phyloP scores from a whole-genome alignment of 2,888 invertebrate species.

The Drosophila silvestris region DNA sequence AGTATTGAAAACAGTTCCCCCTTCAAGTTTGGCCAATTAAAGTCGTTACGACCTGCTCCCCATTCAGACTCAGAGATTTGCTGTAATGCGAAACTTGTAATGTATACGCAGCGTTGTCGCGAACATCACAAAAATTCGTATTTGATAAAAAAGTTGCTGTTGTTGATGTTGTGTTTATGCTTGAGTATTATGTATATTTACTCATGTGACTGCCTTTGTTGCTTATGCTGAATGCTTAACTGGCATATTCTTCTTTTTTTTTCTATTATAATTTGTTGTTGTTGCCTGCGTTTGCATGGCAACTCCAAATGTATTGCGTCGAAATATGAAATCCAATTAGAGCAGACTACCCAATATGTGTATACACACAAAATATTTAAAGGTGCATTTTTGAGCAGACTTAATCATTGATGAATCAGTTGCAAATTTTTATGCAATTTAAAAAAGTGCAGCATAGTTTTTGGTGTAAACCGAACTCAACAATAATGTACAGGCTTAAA shows the following conservation, averaged over 20 bases:
- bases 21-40: constrained; percentile 66
- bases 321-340: constrained; percentile 68
- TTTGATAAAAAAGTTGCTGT: not conserved
- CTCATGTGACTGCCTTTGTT: constrained; percentile 41
- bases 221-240: not conserved
- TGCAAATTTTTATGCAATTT: not conserved
- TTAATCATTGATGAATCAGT: not conserved
- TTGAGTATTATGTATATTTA: constrained; percentile 23
- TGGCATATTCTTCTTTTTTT: constrained; percentile 14
- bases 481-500: not conserved
- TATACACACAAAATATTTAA: not conserved
- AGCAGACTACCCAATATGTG: constrained; percentile 9
- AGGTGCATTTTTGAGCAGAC: not conserved
- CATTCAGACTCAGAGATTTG: not conserved
- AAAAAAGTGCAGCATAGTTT: constrained; percentile 1
- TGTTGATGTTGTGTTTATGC: constrained; percentile 14
- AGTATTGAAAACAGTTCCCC: constrained; percentile 22
- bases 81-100: constrained; percentile 67
- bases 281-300: constrained; percentile 63
- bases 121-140: constrained; percentile 25
- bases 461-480: not conserved
- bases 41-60: constrained; percentile 30
- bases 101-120: constrained; percentile 63
- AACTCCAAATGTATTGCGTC: constrained; percentile 49
- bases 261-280: constrained; percentile 27